phyloP scores from a whole-genome alignment of 1,140 invertebrate species.

The Drosophila simulans region DNA sequence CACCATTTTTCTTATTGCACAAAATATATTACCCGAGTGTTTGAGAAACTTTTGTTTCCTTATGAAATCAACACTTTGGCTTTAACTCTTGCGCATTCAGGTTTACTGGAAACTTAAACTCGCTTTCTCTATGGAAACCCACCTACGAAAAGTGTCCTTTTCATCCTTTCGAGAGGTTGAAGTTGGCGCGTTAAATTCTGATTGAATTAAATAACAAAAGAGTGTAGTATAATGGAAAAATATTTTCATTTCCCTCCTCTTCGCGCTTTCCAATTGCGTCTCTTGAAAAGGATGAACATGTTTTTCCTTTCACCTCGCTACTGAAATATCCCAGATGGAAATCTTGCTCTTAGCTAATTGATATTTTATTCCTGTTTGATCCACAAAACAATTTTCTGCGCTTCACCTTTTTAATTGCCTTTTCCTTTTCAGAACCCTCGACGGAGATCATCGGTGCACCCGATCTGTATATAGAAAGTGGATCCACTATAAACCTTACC shows the following conservation, averaged over 20 bases:
- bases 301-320: slow-evolving; percentile 35
- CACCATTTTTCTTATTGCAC: not conserved
- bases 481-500: slow-evolving; percentile 96
- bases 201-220: slow-evolving; percentile 32
- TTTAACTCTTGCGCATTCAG: not conserved
- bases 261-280: slow-evolving; percentile 31
- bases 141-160: not conserved
- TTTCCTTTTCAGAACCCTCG: slow-evolving; percentile 90
- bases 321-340: slow-evolving; percentile 1
- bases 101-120: not conserved
- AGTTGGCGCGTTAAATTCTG: slow-evolving; percentile 29
- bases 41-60: not conserved
- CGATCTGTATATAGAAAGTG: slow-evolving; percentile 95
- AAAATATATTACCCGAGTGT: not conserved
- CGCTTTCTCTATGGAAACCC: not conserved
- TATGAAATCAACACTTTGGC: not conserved
- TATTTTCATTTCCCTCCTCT: slow-evolving; percentile 15
- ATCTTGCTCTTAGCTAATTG: slow-evolving; percentile 52
- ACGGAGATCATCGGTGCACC: slow-evolving; percentile 95
- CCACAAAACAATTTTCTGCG: slow-evolving; percentile 3
- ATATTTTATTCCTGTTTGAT: slow-evolving; percentile 40
- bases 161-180: not conserved
- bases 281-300: slow-evolving; percentile 19
- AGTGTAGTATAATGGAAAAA: slow-evolving; percentile 31
- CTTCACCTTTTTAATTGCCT: slow-evolving; percentile 5